A percentile compares a stretch with the other conserved stretches of the same genome.
These are phyloP conservation scores for Oreochromis grahami DNA, from an alignment of 2,797 vertebrate genomes.

Conservation along the genomic window DNA sequence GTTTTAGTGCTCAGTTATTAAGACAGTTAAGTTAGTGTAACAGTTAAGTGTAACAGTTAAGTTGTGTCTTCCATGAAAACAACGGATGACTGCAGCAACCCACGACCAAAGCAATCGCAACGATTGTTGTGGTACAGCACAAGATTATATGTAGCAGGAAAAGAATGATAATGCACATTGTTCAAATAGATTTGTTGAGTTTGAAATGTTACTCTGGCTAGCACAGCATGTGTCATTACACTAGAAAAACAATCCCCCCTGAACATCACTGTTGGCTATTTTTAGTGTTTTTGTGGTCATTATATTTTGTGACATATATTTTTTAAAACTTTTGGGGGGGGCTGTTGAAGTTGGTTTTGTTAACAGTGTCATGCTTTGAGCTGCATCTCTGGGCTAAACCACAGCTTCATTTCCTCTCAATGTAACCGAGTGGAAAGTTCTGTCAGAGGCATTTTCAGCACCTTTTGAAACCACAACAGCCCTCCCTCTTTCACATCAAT, in stretches of 20 bases:
- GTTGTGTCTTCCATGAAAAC: not conserved
- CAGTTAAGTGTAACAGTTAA: not conserved
- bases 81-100: not conserved
- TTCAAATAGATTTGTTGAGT: not conserved
- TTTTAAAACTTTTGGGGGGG: not conserved
- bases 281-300: not conserved
- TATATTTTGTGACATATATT: not conserved
- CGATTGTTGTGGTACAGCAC: not conserved
- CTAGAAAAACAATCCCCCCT: not conserved
- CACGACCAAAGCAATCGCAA: fast-evolving
- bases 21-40: not conserved
- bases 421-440: constrained; percentile 16
- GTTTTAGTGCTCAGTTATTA: not conserved
- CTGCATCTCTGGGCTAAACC: not conserved
- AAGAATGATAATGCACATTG: not conserved
- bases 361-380: not conserved
- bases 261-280: not conserved
- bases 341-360: not conserved
- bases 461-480: constrained; percentile 4
- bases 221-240: not conserved
- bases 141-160: fast-evolving
- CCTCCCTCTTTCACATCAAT: not conserved
- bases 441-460: not conserved
- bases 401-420: constrained; percentile 14
- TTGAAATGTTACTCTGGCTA: not conserved